phyloP scores from a whole-genome alignment of 2,888 invertebrate species.

The Unio pictorum region DNA sequence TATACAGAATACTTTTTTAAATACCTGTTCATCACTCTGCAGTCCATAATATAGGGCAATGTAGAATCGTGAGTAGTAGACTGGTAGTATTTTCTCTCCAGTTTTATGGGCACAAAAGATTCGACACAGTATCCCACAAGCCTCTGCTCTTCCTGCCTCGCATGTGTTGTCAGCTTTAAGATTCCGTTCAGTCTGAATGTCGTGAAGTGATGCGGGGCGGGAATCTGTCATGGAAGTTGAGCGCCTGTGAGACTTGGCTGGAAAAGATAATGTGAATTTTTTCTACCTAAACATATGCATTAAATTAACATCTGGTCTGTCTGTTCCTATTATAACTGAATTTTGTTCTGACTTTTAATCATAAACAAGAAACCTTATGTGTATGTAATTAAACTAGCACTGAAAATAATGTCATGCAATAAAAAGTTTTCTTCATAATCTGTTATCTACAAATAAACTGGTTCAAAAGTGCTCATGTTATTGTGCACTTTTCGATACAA shows the following conservation, averaged over 20 bases:
- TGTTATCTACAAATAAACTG: no score
- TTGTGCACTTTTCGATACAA: no score
- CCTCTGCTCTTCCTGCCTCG: conserved; percentile 88
- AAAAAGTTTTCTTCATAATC: no score
- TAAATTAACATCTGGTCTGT: no score
- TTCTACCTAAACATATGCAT: no score
- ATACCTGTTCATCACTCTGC: conserved; percentile 74
- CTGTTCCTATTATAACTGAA: no score
- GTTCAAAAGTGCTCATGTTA: no score
- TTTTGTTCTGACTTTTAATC: no score
- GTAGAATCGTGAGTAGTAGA: conserved; percentile 93
- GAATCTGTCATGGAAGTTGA: conserved; percentile 65
- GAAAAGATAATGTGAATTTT: not conserved
- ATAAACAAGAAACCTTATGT: no score
- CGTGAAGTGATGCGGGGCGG: conserved; percentile 59
- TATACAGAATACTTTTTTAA: not conserved
- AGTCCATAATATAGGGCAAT: conserved; percentile 91
- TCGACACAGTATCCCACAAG: conserved; percentile 93
- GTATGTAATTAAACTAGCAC: no score
- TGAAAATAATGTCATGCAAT: no score
- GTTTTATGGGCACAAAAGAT: conserved; percentile 97
- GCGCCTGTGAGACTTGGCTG: conserved; percentile 48
- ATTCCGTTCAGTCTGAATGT: conserved; percentile 44
- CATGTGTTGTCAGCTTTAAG: conserved; percentile 56
- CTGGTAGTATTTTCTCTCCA: conserved; percentile 91